phyloP scores from a whole-genome alignment of 2,888 invertebrate species.

The Chymomyza fuscimana region DNA sequence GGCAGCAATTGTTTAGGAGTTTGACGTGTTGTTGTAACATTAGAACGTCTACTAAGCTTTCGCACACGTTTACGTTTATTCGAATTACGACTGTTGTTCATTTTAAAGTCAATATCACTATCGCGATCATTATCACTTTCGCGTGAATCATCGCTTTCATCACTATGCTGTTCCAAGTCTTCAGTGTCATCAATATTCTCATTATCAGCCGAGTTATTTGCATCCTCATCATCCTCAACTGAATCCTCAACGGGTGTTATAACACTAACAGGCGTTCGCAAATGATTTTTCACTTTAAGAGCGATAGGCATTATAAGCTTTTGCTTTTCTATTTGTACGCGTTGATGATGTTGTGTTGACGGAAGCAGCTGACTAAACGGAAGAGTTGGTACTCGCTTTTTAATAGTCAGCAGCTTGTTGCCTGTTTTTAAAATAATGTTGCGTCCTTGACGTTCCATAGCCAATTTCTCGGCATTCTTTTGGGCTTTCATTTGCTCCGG shows the following conservation, averaged over 20 bases:
- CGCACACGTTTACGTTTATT: constrained; percentile 68
- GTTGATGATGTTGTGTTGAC: constrained; percentile 15
- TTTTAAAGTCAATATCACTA: constrained; percentile 84
- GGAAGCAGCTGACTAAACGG: constrained; percentile 33
- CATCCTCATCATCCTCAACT: constrained; percentile 56
- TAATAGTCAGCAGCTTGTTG: constrained; percentile 49
- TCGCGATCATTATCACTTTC: constrained; percentile 81
- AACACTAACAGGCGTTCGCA: background rate
- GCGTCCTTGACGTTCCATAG: constrained; percentile 63
- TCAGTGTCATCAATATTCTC: constrained; percentile 54
- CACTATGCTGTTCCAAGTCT: constrained; percentile 80
- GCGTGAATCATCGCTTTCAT: constrained; percentile 81
- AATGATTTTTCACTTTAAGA: constrained; percentile 19
- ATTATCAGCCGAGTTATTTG: constrained; percentile 57
- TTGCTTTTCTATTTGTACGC: constrained; percentile 22
- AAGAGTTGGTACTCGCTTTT: constrained; percentile 53
- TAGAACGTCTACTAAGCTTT: constrained; percentile 27
- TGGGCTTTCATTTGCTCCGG: constrained; percentile 81
- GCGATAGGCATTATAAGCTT: background rate
- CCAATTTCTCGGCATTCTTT: constrained; percentile 59
- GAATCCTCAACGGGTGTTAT: background rate
- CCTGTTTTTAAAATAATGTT: constrained; percentile 57
- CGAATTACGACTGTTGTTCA: constrained; percentile 80
- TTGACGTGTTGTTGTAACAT: background rate
- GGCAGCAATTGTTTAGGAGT: background rate